Conservation (phyloP, 1,140 invertebrate genomes). For the Heliothis subflexa region DNA sequence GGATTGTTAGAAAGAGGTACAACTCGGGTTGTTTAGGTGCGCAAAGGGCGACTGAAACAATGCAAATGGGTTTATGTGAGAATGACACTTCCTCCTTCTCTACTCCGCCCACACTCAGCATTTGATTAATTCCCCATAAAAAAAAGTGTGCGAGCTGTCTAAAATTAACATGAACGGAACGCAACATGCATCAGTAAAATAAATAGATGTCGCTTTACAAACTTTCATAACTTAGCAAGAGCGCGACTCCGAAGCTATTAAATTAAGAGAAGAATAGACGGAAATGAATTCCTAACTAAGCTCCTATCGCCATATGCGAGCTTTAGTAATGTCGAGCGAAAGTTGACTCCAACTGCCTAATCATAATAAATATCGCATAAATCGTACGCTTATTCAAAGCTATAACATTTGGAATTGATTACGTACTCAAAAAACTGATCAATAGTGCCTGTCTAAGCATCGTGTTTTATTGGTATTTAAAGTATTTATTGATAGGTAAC, state of each 20-base stretch:
- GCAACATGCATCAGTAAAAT: too few relatives aligned
- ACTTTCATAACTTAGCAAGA: conserved; percentile 5
- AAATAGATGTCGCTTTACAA: too few relatives aligned
- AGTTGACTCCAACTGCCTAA: conserved; percentile 10
- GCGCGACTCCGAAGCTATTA: conserved; percentile 21
- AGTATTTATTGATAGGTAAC: neutral
- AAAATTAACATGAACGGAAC: too few relatives aligned
- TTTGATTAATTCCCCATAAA: too few relatives aligned
- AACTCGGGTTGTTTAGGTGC: too few relatives aligned
- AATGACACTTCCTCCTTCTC: too few relatives aligned
- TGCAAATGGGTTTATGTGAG: too few relatives aligned
- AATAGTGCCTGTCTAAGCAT: neutral
- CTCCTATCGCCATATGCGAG: neutral
- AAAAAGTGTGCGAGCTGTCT: too few relatives aligned
- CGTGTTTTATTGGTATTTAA: too few relatives aligned
- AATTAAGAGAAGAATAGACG: conserved; percentile 41
- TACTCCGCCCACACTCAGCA: too few relatives aligned
- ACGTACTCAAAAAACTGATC: neutral
- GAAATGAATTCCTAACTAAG: conserved; percentile 27
- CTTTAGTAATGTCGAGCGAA: neutral
- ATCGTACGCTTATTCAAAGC: neutral
- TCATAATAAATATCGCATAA: neutral
- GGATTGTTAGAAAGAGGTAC: too few relatives aligned
- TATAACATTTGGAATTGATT: conserved; percentile 1
- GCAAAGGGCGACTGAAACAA: too few relatives aligned